Conservation (phyloP, 1,140 invertebrate genomes). For the Kradibia gibbosae region DNA sequence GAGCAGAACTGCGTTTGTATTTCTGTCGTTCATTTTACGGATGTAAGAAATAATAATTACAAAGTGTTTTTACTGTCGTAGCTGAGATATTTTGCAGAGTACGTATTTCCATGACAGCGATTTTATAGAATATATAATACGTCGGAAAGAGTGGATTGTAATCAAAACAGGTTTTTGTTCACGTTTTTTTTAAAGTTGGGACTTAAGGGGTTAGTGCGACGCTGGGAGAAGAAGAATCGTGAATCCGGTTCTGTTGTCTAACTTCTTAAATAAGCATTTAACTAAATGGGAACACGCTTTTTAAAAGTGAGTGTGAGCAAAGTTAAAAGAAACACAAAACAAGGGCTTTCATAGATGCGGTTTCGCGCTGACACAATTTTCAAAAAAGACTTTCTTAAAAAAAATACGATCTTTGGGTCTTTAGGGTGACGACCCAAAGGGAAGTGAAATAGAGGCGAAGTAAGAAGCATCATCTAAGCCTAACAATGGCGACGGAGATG, state of each 20-base stretch:
- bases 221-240: neutral
- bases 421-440: neutral
- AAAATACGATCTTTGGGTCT: neutral
- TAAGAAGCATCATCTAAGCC: conserved; percentile 34
- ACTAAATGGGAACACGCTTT: conserved; percentile 49
- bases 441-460: neutral
- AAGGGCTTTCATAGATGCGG: conserved; percentile 48
- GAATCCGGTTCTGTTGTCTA: conserved; percentile 43
- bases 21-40: conserved; percentile 38
- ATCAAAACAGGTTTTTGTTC: conserved; percentile 35
- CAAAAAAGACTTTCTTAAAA: conserved; percentile 30
- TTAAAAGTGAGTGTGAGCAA: conserved; percentile 38
- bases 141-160: neutral
- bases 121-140: conserved; percentile 48
- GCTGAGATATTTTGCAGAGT: conserved; percentile 47
- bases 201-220: neutral
- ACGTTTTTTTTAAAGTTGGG: conserved; percentile 21
- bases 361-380: conserved; percentile 32
- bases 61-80: conserved; percentile 28
- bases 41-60: conserved; percentile 6
- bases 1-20: conserved; percentile 45
- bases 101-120: conserved; percentile 48
- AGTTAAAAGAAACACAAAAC: conserved; percentile 29
- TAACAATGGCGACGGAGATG: neutral
- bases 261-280: conserved; percentile 46